Base-by-base conservation (phyloP, 1,140 invertebrate species). In the Drosophila bifasciata region DNA sequence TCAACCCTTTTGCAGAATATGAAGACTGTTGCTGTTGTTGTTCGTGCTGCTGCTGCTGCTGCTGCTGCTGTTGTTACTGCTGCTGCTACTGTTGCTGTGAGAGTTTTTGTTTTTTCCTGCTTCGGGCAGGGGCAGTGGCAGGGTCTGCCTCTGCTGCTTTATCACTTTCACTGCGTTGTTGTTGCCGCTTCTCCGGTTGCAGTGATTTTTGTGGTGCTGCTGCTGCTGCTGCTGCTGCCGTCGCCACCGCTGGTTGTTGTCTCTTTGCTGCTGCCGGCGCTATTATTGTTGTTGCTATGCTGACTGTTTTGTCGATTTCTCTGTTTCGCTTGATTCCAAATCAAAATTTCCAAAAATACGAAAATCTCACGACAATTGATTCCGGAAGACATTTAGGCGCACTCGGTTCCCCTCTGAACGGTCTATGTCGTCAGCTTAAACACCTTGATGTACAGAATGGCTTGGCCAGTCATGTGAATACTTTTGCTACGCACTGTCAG, bases 351-450 rank as follows among this genome's bases (percentile, higher is more conserved):
- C 89, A 91, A 91, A 91, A 91, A 91, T 83, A 91, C 89, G 89
- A 91, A 91, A 91, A 91, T 91, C 91, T 91, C 89, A 91, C 89
- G 89, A 91, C 89, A 89, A 89, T 91, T 91, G 70, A 91, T 91
- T 91, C 89, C 89, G 89, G 89, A 90, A 91, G 89, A 91, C 89
- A 91, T 91, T 91, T 86, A 84, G 83, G 85, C 76, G 80, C 69
- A 78, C 68, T 73, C 32, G 44, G 79, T 68, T 61, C 48, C 46
- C 53, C 57, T 66, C 57, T 16, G 25, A 13, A 5, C 62, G 8
- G 28, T 9, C 39, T 25, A 74, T 45, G 39, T 57, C 46, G 72
- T 69, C 50, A 63, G 84, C 68, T 81, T 86, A 63, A 85, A 88
- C 81, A 85, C 81, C 86, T 86, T 86, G 64, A 86, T 86, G 50